Evolutionary conservation across 1,140 invertebrate genomes (phyloP).

Genomic region (Drosophila eugracilis): DNA sequence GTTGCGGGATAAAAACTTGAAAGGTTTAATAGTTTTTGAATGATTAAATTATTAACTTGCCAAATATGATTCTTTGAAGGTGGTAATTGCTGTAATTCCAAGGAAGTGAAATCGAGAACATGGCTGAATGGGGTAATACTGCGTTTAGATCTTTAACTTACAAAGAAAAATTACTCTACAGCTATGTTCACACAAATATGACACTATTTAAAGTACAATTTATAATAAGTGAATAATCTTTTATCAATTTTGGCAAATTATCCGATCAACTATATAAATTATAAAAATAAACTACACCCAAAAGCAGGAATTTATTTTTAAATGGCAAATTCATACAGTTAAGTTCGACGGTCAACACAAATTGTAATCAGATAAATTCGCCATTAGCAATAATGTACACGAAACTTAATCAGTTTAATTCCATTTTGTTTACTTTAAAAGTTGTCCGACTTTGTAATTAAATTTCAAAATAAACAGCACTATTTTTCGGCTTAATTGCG

Average conservation of each 20-base stretch:
- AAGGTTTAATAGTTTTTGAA: too few species aligned
- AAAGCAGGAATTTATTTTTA: neutral
- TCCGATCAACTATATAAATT: neutral
- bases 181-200: too few species aligned
- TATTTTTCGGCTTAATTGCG: conserved; percentile 46
- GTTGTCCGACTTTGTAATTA: conserved; percentile 36
- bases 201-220: too few species aligned
- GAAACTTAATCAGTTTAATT: conserved; percentile 40
- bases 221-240: too few species aligned
- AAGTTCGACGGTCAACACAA: neutral
- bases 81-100: neutral
- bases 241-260: too few species aligned
- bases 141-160: too few species aligned
- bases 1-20: too few species aligned
- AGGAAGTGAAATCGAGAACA: conserved; percentile 4
- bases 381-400: conserved; percentile 21
- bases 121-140: neutral
- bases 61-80: neutral
- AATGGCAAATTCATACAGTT: neutral
- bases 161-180: neutral
- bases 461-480: conserved; percentile 47
- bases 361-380: conserved; percentile 20
- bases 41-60: neutral
- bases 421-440: conserved; percentile 18
- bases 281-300: too few species aligned